Conservation (phyloP, 2,797 vertebrate genomes). For the Cyclura pinguis region DNA sequence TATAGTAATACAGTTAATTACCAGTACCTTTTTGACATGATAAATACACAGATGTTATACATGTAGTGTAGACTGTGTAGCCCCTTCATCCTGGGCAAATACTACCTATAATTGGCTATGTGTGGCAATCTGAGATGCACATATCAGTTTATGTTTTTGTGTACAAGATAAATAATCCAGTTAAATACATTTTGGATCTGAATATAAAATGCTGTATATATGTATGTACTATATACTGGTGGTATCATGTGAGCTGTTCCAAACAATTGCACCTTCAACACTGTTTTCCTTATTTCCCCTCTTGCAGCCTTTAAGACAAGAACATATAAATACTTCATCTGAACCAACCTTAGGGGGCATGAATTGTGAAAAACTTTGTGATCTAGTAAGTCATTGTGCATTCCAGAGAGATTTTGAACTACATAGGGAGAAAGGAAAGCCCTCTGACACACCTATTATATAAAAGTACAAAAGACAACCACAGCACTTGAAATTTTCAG, state of each 20-base stretch:
- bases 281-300: not conserved
- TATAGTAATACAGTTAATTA: not conserved
- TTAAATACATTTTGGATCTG: not conserved
- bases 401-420: not conserved
- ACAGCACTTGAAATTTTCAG: constrained; percentile 2
- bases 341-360: not conserved
- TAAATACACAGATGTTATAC: not conserved
- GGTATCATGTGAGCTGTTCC: not conserved
- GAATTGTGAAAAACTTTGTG: not conserved
- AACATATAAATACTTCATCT: not conserved
- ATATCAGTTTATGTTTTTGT: not conserved
- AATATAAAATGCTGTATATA: not conserved
- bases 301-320: not conserved
- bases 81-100: not conserved
- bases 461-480: not conserved
- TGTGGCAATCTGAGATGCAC: not conserved
- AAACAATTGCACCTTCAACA: not conserved
- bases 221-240: not conserved
- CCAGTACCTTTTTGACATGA: not conserved
- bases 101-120: no score
- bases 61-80: no score
- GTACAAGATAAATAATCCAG: not conserved
- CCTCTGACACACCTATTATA: not conserved
- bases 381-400: not conserved
- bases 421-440: not conserved